Conservation (phyloP, 2,888 invertebrate species). For the Thymelicus sylvestris region DNA sequence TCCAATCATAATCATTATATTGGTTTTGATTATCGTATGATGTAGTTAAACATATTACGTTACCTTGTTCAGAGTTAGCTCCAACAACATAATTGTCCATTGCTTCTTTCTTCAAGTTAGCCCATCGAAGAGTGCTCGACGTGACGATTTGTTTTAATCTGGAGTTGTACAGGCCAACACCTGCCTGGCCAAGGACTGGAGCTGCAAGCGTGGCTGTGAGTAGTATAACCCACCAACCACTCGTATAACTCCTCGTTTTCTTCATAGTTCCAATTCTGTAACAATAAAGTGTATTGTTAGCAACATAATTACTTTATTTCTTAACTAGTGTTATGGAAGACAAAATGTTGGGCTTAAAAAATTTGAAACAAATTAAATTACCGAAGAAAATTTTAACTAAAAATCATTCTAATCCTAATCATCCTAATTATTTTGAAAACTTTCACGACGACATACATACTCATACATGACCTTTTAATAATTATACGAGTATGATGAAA, state of each 20-base stretch:
- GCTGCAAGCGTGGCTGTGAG: constrained; percentile 66
- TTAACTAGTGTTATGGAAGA: too few species aligned
- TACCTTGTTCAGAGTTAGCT: constrained; percentile 72
- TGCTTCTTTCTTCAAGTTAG: constrained; percentile 75
- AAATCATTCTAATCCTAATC: constrained; percentile 53
- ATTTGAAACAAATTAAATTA: too few species aligned
- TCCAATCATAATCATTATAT: neutral
- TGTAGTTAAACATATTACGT: neutral
- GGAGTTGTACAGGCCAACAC: constrained; percentile 72
- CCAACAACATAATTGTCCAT: constrained; percentile 88
- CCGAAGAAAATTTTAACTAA: neutral
- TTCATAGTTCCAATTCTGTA: constrained; percentile 58
- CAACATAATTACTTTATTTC: neutral
- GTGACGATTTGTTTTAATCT: constrained; percentile 88
- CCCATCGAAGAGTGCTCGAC: constrained; percentile 92
- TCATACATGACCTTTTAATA: too few species aligned
- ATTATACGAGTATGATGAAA: too few species aligned
- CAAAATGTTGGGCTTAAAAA: too few species aligned
- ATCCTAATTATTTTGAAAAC: too few species aligned
- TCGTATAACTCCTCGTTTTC: constrained; percentile 68
- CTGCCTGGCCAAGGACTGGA: constrained; percentile 61
- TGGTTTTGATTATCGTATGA: neutral
- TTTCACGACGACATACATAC: too few species aligned
- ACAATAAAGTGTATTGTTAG: constrained; percentile 27
- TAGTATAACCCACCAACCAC: constrained; percentile 73